phyloP scores from a whole-genome alignment of 2,797 vertebrate species.

The Trichosurus vulpecula region DNA sequence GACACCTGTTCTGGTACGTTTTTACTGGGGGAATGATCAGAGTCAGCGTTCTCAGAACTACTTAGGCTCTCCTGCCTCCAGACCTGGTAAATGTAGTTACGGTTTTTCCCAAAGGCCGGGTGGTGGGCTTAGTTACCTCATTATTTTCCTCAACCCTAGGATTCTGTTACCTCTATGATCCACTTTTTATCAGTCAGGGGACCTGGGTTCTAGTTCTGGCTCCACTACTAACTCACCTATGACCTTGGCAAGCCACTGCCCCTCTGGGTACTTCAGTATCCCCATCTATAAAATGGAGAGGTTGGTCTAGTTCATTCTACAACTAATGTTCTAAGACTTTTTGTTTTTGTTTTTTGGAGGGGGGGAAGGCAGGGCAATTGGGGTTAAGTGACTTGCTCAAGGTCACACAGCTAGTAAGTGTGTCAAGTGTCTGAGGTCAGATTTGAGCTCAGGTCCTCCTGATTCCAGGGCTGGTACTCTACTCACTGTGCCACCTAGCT shows the following conservation, averaged over 20 bases:
- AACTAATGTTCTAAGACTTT: not conserved
- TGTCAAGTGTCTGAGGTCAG: too few relatives aligned
- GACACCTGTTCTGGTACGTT: conserved; percentile 71
- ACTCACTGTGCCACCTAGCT: too few relatives aligned
- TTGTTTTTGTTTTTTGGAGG: too few relatives aligned
- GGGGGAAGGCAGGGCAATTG: too few relatives aligned
- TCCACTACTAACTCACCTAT: not conserved
- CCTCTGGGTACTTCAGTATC: not conserved
- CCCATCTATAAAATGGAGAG: not conserved
- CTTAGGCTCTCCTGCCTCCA: not conserved
- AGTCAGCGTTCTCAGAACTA: not conserved
- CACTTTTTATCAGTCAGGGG: not conserved
- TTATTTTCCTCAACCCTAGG: not conserved
- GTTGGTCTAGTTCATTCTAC: not conserved
- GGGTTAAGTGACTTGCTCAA: too few relatives aligned
- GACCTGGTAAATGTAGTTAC: not conserved
- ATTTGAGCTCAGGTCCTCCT: too few relatives aligned
- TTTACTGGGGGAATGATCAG: accelerated
- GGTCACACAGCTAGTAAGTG: too few relatives aligned
- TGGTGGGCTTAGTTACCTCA: not conserved
- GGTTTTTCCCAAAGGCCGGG: not conserved
- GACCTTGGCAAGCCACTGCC: not conserved
- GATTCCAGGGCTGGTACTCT: too few relatives aligned
- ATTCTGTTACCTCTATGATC: not conserved
- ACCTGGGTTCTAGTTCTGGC: not conserved